A percentile compares a stretch with the other conserved stretches of the same genome.
Evolutionary conservation across 2,113 vertebrate genomes (phyloP).

Genomic region (Nibea albiflora): DNA sequence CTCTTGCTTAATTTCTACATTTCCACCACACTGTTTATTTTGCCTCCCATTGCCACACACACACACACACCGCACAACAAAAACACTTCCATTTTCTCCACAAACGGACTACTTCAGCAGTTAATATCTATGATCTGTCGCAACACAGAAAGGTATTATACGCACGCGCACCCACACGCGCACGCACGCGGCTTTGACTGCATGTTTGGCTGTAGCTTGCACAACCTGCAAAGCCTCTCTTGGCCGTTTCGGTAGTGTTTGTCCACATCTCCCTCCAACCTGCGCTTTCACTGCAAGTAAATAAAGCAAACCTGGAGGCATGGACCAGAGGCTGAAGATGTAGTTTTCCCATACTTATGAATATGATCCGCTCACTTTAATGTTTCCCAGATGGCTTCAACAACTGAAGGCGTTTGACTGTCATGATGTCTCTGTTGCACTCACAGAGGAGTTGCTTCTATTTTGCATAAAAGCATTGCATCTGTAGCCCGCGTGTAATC

Average conservation of each 20-base stretch:
- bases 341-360: slow-evolving; percentile 43
- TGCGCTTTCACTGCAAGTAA: slow-evolving; percentile 36
- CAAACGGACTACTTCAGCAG: background rate
- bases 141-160: background rate
- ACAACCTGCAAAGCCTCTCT: slow-evolving; percentile 11
- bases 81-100: slow-evolving; percentile 1
- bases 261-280: slow-evolving; percentile 14
- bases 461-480: slow-evolving; percentile 26
- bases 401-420: slow-evolving; percentile 35
- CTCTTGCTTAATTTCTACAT: slow-evolving; percentile 45
- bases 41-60: background rate
- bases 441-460: slow-evolving; percentile 10
- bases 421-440: slow-evolving; percentile 25
- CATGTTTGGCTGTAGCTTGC: slow-evolving; percentile 7
- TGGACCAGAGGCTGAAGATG: slow-evolving; percentile 33
- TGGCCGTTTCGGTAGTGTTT: slow-evolving; percentile 13
- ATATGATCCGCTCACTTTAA: slow-evolving; percentile 55
- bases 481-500: slow-evolving; percentile 27
- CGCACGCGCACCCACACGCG: background rate
- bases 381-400: slow-evolving; percentile 62
- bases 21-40: slow-evolving; percentile 35
- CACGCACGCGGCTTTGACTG: background rate
- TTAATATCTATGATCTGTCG: slow-evolving; percentile 4
- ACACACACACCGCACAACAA: background rate
- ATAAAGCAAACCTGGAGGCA: slow-evolving; percentile 37